A percentile compares a stretch with the other conserved stretches of the same genome.
These are phyloP conservation scores for Melieria omissa DNA, from an alignment of 2,888 invertebrate genomes.

Conservation along the genomic window DNA sequence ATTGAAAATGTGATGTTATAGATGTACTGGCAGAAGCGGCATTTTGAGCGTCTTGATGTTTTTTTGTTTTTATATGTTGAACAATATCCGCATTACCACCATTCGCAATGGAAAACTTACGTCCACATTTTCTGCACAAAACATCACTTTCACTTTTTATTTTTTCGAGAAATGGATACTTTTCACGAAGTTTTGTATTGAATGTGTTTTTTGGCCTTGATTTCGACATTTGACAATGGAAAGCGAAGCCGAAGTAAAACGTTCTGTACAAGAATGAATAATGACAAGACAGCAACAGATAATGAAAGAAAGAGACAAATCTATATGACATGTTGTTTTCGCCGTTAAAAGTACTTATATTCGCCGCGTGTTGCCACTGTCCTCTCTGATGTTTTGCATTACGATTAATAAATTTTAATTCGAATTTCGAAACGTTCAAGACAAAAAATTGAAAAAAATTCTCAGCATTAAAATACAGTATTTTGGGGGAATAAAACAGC, in stretches of 20 bases:
- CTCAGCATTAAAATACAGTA: too few relatives aligned
- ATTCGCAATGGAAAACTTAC: slow-evolving; percentile 16
- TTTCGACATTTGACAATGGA: slow-evolving; percentile 6
- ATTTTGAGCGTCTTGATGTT: slow-evolving; percentile 6
- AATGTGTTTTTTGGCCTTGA: slow-evolving; percentile 4
- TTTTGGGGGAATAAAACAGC: too few relatives aligned
- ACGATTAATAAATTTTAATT: neutral
- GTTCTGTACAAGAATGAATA: too few relatives aligned
- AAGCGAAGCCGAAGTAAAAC: too few relatives aligned
- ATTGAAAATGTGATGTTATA: slow-evolving; percentile 29
- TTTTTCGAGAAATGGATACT: slow-evolving; percentile 19
- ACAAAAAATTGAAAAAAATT: neutral
- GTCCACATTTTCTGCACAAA: slow-evolving; percentile 18
- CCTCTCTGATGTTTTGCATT: neutral
- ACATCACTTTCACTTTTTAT: slow-evolving; percentile 23
- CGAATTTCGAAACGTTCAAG: neutral
- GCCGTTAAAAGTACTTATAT: neutral
- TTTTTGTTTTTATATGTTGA: slow-evolving; percentile 33
- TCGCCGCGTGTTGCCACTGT: neutral
- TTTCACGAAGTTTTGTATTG: slow-evolving; percentile 20
- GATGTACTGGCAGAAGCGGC: slow-evolving; percentile 28
- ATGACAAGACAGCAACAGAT: too few relatives aligned
- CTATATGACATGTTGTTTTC: too few relatives aligned
- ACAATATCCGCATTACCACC: slow-evolving; percentile 21
- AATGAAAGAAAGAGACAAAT: too few relatives aligned